phyloP scores from a whole-genome alignment of 1,140 invertebrate genomes.

The Drosophila tropicalis region DNA sequence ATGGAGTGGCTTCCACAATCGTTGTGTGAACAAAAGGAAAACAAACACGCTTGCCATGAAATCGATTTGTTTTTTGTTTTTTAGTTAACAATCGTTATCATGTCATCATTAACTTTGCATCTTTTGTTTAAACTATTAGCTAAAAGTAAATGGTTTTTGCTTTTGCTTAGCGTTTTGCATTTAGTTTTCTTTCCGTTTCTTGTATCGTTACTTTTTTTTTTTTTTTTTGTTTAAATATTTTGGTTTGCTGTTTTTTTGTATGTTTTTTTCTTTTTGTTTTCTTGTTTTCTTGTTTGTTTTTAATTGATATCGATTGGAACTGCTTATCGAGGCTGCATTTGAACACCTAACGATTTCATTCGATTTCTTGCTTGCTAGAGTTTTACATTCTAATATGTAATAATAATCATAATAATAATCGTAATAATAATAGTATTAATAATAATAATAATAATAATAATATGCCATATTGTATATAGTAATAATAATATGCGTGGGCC shows the following conservation, averaged over 20 bases:
- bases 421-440: conserved; percentile 73
- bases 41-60: neutral
- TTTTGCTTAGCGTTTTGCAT: conserved; percentile 15
- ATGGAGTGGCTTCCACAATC: conserved; percentile 51
- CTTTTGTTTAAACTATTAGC: conserved; percentile 7
- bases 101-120: neutral
- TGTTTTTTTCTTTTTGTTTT: conserved; percentile 17
- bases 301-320: conserved; percentile 36
- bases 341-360: conserved; percentile 52
- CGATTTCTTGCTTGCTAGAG: conserved; percentile 50
- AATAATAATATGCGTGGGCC: conserved; percentile 6
- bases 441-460: conserved; percentile 76
- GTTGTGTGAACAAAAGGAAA: conserved; percentile 12
- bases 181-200: conserved; percentile 10
- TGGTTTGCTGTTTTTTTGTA: conserved; percentile 16
- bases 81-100: conserved; percentile 13
- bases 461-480: conserved; percentile 47
- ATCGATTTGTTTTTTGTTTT: neutral
- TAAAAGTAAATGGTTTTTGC: conserved; percentile 19
- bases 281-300: conserved; percentile 5
- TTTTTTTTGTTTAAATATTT: conserved; percentile 8
- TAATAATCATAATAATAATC: conserved; percentile 60
- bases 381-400: conserved; percentile 38
- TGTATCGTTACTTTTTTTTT: neutral
- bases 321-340: conserved; percentile 51